Evolutionary conservation across 2,888 invertebrate species (phyloP).

Genomic region (Poecilobothrus nobilitatus): DNA sequence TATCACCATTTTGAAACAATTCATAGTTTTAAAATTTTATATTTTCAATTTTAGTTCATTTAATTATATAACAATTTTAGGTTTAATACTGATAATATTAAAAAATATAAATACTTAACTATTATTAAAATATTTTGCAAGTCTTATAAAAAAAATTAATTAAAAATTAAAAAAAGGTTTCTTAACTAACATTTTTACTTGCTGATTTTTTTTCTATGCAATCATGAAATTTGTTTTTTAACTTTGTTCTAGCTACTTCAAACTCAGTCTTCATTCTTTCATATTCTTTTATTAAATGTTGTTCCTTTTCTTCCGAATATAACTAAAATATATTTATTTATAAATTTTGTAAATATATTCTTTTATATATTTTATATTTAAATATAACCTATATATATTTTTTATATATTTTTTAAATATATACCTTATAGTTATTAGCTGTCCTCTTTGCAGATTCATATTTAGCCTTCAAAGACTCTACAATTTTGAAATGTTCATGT

Average conservation of each 20-base stretch:
- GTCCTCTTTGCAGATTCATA: conserved; percentile 56
- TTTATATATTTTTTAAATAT: conserved; percentile 12
- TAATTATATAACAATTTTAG: neutral
- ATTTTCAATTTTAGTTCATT: too few relatives aligned
- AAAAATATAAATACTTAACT: neutral
- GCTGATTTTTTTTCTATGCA: conserved; percentile 29
- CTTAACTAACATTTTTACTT: neutral
- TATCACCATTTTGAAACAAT: too few relatives aligned
- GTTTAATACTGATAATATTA: neutral
- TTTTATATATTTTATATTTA: neutral
- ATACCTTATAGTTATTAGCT: conserved; percentile 52
- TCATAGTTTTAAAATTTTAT: too few relatives aligned
- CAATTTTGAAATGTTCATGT: conserved; percentile 45
- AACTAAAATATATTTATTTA: conserved; percentile 40
- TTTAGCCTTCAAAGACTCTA: conserved; percentile 49
- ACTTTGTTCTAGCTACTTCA: conserved; percentile 32
- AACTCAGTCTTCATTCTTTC: conserved; percentile 57
- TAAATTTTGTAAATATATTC: neutral
- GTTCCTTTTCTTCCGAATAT: conserved; percentile 56
- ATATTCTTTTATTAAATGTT: conserved; percentile 54
- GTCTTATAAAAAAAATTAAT: neutral
- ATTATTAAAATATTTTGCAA: neutral
- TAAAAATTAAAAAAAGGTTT: neutral
- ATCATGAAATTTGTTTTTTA: conserved; percentile 34
- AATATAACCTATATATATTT: conserved; percentile 30